Evolutionary conservation across 2,888 invertebrate genomes (phyloP).

Genomic region (Stratiomys singularior): DNA sequence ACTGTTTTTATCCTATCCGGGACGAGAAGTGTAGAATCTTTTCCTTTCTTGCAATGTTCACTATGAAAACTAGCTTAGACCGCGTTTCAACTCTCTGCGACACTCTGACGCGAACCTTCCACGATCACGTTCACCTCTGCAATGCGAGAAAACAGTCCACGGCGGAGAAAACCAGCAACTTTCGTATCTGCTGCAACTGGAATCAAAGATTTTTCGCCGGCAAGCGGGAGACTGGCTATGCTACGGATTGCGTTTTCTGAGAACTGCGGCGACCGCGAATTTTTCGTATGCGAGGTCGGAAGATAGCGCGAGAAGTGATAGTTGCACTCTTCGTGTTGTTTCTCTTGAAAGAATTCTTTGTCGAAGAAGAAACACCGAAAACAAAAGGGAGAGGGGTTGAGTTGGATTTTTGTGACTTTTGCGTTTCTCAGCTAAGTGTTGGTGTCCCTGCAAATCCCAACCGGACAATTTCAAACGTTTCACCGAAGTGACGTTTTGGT

Average conservation of each 20-base stretch:
- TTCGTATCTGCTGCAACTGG: neutral
- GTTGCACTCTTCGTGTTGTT: neutral
- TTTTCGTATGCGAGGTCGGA: neutral
- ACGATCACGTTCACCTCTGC: neutral
- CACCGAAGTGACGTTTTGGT: neutral
- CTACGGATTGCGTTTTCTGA: neutral
- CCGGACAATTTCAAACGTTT: neutral
- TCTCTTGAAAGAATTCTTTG: neutral
- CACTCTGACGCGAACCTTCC: neutral
- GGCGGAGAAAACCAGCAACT: neutral
- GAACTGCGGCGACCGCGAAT: neutral
- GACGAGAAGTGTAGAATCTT: neutral
- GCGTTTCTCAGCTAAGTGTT: neutral
- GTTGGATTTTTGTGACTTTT: neutral
- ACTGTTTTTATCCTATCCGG: constrained; percentile 12
- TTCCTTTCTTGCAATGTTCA: neutral
- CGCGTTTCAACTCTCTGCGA: neutral
- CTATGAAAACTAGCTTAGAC: neutral
- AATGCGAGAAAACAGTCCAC: neutral
- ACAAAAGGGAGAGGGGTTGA: neutral
- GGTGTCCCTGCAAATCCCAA: neutral
- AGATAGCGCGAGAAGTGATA: neutral
- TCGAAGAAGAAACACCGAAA: neutral
- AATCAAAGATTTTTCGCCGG: neutral
- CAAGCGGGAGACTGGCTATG: neutral